Percentiles rank a stretch among this genome's conserved stretches.
Conservation (phyloP, 53 echinoderm and acorn worm species). For the Stichopus horrens region DNA sequence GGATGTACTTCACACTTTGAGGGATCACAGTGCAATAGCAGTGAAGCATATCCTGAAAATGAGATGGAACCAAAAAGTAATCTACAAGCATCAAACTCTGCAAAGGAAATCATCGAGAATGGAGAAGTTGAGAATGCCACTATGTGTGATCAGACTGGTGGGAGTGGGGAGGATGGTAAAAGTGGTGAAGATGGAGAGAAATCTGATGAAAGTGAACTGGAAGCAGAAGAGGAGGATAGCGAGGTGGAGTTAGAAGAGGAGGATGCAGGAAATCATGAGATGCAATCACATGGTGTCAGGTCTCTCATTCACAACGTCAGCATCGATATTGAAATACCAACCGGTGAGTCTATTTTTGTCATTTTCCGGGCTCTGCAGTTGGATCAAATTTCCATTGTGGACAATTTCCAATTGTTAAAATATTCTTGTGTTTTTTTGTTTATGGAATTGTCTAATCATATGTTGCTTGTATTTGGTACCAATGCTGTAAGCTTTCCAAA, state of each 20-base stretch:
- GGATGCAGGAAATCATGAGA: background rate
- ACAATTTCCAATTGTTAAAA: too few species aligned
- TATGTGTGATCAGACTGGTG: background rate
- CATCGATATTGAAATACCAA: slow-evolving; percentile 48
- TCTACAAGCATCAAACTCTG: background rate
- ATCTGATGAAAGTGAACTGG: background rate
- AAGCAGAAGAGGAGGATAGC: background rate
- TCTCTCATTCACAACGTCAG: slow-evolving; percentile 35
- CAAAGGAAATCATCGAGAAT: background rate
- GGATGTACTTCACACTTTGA: background rate
- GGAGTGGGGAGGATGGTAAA: background rate
- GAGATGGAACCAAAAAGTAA: background rate
- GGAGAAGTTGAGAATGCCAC: background rate
- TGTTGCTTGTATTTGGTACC: too few species aligned
- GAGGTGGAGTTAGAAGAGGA: slow-evolving; percentile 21
- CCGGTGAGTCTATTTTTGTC: slow-evolving; percentile 23
- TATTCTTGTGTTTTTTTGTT: too few species aligned
- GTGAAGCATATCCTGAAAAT: background rate
- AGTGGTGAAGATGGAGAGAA: background rate
- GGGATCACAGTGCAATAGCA: background rate
- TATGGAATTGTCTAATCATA: too few species aligned
- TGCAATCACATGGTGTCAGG: slow-evolving; percentile 46
- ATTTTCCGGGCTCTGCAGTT: too few species aligned
- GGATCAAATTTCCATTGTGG: too few species aligned
- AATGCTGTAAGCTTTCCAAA: too few species aligned